A percentile compares a stretch with the other conserved stretches of the same genome.
Evolutionary conservation across 2,888 invertebrate species (phyloP).

Genomic region (Volucella bombylans): DNA sequence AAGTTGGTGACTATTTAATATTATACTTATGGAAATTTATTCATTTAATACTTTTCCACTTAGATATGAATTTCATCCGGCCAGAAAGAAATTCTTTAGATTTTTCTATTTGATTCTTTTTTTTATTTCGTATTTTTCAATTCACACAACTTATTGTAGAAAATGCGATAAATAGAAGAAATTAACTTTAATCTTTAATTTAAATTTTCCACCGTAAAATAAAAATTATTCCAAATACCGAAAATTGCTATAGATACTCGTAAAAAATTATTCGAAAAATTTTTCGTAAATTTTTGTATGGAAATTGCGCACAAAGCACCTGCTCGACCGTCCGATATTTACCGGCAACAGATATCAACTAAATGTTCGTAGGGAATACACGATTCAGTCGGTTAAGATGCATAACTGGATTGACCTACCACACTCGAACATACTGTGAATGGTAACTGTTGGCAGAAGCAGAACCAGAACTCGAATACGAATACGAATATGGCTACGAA

Average conservation of each 20-base stretch:
- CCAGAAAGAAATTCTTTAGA: too few relatives aligned
- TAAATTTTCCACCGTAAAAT: slow-evolving; percentile 19
- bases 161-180: too few relatives aligned
- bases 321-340: slow-evolving; percentile 60
- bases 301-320: slow-evolving; percentile 40
- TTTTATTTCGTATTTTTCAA: too few relatives aligned
- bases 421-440: slow-evolving; percentile 38
- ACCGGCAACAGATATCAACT: slow-evolving; percentile 70
- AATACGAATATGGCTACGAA: too few relatives aligned
- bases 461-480: neutral
- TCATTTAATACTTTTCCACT: too few relatives aligned
- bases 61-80: too few relatives aligned
- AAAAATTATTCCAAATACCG: neutral
- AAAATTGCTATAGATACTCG: slow-evolving; percentile 12
- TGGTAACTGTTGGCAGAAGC: slow-evolving; percentile 37
- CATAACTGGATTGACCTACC: slow-evolving; percentile 67
- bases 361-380: slow-evolving; percentile 37
- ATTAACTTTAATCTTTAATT: neutral
- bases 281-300: slow-evolving; percentile 10
- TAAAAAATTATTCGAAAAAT: neutral
- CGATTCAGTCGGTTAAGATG: slow-evolving; percentile 42
- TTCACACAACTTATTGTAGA: too few relatives aligned
- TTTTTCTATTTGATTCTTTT: too few relatives aligned
- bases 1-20: too few relatives aligned
- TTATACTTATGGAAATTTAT: too few relatives aligned